Conservation (phyloP, 2,113 vertebrate species). For the Puma concolor region DNA sequence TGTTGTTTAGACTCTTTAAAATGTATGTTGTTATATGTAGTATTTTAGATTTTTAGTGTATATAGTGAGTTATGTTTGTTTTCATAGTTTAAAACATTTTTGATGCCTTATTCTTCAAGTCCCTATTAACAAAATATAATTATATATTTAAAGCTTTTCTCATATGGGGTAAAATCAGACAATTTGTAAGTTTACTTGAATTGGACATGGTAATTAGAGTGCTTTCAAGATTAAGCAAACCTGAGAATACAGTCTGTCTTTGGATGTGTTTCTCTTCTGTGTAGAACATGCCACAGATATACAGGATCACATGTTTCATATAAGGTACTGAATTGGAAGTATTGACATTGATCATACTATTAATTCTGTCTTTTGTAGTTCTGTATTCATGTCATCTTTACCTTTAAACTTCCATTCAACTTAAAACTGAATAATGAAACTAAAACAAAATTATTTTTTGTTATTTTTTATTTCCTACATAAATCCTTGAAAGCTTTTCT, state of each 20-base stretch:
- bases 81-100: slow-evolving; percentile 30
- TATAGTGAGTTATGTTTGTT: slow-evolving; percentile 46
- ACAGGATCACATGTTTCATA: background rate
- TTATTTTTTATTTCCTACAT: background rate
- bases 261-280: slow-evolving; percentile 47
- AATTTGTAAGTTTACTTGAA: slow-evolving; percentile 39
- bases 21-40: background rate
- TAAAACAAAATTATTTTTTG: background rate
- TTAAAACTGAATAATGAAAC: slow-evolving; percentile 30
- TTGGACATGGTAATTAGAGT: slow-evolving; percentile 37
- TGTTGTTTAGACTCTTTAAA: slow-evolving; percentile 29
- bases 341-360: background rate
- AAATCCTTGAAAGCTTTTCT: slow-evolving; percentile 23
- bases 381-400: background rate
- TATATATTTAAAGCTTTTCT: slow-evolving; percentile 22
- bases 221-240: slow-evolving; percentile 46
- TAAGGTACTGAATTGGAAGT: background rate
- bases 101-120: slow-evolving; percentile 26
- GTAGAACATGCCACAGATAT: background rate
- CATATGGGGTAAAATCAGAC: background rate
- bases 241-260: background rate
- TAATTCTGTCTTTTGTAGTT: background rate
- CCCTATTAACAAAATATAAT: background rate
- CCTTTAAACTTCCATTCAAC: background rate
- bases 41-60: slow-evolving; percentile 32